Evolutionary conservation across 2,888 invertebrate species (phyloP), one percentile per base, ranked within the genome.

Genomic region (Morpho achilles): DNA sequence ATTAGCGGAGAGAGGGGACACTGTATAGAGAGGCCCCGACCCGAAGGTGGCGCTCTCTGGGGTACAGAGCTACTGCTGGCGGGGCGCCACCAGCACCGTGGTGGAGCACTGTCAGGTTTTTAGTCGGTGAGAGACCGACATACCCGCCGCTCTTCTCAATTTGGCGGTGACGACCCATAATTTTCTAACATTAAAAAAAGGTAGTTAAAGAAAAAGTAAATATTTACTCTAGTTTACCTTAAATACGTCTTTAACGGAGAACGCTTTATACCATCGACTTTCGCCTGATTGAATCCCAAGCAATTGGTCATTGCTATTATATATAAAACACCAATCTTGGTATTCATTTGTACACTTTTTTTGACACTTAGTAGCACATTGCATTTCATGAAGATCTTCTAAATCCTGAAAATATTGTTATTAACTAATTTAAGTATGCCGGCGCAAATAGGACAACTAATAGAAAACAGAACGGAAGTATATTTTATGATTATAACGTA

Each of bases 211-310:
- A 16, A 16, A 10, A 22, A 7, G 23, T 16, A 4, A 48, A 22
- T 2, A 22, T 8, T 16, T 39, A 48, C 4, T 8, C 7, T 16
- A 48, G 23, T 1, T 40, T 53, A 93, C 84, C 69, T 86, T 78
- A 67, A 94, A 92, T 9, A 94, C 80, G 67, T 93, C 91, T n/a
- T 85, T 76, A 0, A 94, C 55, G 0, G 84, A 85, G 51, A 80
- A 86, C 0, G 93, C 92, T 72, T 93, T 93, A 69, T 91, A 91
- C 92, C 94, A 95, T 32, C 82, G 82, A 4, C 76, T 77, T 0
- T 76, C 71, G 0, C 73, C 73, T 1, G 86, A 73, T 0, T 74
- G 68, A n/a, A 92, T 62, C 7, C 76, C 70, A 64, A 91, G 74
- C 3, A 82, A 40, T 0, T 58, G 39, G 0, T 76, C 70, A 1